Conservation (phyloP, 1,140 invertebrate species). For the Polypedilum pembai region DNA sequence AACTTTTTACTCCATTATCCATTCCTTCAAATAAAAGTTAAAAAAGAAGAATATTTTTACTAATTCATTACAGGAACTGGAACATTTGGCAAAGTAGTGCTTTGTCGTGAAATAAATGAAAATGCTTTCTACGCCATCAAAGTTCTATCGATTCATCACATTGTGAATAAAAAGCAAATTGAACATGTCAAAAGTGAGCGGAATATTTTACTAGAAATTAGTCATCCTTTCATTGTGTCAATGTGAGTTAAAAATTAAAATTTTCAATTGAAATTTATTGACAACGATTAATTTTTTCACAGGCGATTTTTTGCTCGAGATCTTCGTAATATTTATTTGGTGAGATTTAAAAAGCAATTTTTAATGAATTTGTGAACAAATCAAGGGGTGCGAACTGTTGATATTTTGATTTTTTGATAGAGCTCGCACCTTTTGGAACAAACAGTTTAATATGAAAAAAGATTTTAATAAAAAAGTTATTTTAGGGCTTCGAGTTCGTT, state of each 20-base stretch:
- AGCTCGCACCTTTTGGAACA: not conserved
- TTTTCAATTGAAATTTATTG: not conserved
- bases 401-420: not conserved
- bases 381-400: not conserved
- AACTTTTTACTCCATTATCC: too few relatives aligned
- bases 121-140: conserved; percentile 82
- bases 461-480: conserved; percentile 41
- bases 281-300: not conserved
- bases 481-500: conserved; percentile 82
- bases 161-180: conserved; percentile 86
- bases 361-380: too few relatives aligned
- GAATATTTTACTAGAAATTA: conserved; percentile 75
- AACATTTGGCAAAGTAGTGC: conserved; percentile 84
- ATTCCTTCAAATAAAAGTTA: too few relatives aligned
- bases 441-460: not conserved
- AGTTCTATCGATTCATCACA: conserved; percentile 82
- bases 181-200: conserved; percentile 95
- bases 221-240: conserved; percentile 90
- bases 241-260: conserved; percentile 63
- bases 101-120: conserved; percentile 72
- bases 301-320: not conserved
- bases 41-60: too few relatives aligned
- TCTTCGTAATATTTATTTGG: not conserved
- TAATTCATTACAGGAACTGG: conserved; percentile 68
- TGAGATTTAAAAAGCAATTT: not conserved